These are phyloP conservation scores for Zygogramma bicolorata DNA, from an alignment of 2,888 invertebrate species.

Conservation along the genomic window DNA sequence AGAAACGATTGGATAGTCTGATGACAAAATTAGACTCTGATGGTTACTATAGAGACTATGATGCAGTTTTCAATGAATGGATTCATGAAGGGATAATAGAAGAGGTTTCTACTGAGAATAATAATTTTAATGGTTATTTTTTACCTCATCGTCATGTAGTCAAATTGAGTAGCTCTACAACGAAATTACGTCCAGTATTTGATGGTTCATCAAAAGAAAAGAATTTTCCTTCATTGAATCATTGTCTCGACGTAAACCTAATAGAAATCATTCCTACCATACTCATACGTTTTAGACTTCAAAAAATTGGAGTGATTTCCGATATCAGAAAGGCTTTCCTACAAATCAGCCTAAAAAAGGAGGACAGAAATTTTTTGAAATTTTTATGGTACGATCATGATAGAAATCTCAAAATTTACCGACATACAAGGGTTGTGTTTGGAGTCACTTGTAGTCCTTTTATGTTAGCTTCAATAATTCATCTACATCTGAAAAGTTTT, in stretches of 20 bases:
- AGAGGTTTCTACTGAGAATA: not conserved
- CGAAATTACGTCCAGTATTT: not conserved
- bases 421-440: too few species aligned
- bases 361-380: not conserved
- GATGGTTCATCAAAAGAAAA: slow-evolving; percentile 7
- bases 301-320: not conserved
- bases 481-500: too few species aligned
- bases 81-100: not conserved
- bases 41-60: not conserved
- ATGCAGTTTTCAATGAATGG: slow-evolving; percentile 1
- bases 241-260: not conserved
- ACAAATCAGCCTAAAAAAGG: not conserved
- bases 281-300: not conserved
- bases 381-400: not conserved
- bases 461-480: not conserved
- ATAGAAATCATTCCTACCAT: not conserved
- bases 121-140: not conserved
- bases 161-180: not conserved
- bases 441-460: not conserved
- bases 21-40: slow-evolving; percentile 4
- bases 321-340: not conserved
- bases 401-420: too few species aligned
- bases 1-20: not conserved
- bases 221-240: not conserved
- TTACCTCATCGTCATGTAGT: not conserved